Evolutionary conservation across 1,140 invertebrate species (phyloP), one percentile per base, ranked within the genome.

Genomic region (Aphaenogaster ashmeadi): DNA sequence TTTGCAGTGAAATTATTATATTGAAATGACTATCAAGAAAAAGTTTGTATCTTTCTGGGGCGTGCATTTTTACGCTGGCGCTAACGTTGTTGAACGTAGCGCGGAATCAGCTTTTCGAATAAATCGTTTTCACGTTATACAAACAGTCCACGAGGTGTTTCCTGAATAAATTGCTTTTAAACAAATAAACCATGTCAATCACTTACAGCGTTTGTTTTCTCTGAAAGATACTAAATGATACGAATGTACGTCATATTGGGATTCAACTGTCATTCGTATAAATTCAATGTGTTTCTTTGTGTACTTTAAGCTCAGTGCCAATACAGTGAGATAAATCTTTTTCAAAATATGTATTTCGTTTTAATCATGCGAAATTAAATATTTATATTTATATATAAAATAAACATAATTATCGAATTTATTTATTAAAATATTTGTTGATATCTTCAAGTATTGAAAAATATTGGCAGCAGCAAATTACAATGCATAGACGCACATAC

Each of bases 81-180:
- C 11, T 33, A 81, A 81, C 21, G 11, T 81, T 81, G 66, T 56
- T 72, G 21, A 81, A n/a, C 5, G 8, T 47, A 60, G 15, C 36
- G 33, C 5, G 13, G 7, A 44, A 71, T 54, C n/a, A 54, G 38
- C 21, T 54, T 71, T 56, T 11, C 21, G 50, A 7, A 56, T 81
- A 71, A 72, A 81, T 81, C 21, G 21, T 58, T 81, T 56, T n/a
- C 21, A n/a, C 72, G 50, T 81, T 71, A 81, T 72, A 21, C 50
- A 56, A 72, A 81, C 38, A 9, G 0, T 7, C 21, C 36, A 41
- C 7, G 41, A 52, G 15, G 3, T 67, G 41, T 44, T 81, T 81
- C 9, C 67, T 27, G 18, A 81, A 81, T 56, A 44, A 72, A 81
- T 81, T 56, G 21, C n/a, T 44, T 71, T 71, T 58, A 81, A 81